Evolutionary conservation across 1,140 invertebrate species (phyloP).

Genomic region (Akabosia matsudoensis): DNA sequence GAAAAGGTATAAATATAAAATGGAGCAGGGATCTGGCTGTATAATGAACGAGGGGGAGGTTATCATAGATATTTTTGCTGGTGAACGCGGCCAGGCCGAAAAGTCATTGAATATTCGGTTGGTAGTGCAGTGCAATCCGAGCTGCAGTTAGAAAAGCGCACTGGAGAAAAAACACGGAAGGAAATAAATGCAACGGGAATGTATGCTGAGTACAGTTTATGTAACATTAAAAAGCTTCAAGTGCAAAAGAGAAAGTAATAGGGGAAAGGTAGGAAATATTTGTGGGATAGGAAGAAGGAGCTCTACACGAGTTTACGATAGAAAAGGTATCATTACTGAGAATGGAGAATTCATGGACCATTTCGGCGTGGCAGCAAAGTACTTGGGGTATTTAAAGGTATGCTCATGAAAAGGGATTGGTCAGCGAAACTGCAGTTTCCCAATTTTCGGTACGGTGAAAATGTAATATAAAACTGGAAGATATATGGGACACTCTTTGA

Average conservation of each 20-base stretch:
- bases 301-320: too few relatives aligned
- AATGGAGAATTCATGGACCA: not conserved
- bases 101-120: not conserved
- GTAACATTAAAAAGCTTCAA: slow-evolving; percentile 10
- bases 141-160: too few relatives aligned
- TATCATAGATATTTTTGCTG: not conserved
- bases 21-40: not conserved
- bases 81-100: not conserved
- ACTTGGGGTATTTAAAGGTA: not conserved
- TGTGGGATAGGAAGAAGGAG: too few relatives aligned
- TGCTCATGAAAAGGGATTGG: too few relatives aligned
- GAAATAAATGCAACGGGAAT: too few relatives aligned
- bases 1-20: slow-evolving; percentile 14
- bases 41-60: not conserved
- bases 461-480: slow-evolving; percentile 37
- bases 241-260: not conserved
- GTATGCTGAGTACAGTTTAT: not conserved
- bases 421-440: not conserved
- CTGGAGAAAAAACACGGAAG: too few relatives aligned
- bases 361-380: not conserved
- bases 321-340: too few relatives aligned
- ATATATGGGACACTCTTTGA: slow-evolving; percentile 44
- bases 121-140: not conserved
- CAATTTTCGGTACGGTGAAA: not conserved
- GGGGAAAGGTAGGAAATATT: too few relatives aligned